Percentiles rank a stretch among this genome's conserved stretches.
Conservation (phyloP, 1,140 invertebrate genomes). For the Camponotus pennsylvanicus region DNA sequence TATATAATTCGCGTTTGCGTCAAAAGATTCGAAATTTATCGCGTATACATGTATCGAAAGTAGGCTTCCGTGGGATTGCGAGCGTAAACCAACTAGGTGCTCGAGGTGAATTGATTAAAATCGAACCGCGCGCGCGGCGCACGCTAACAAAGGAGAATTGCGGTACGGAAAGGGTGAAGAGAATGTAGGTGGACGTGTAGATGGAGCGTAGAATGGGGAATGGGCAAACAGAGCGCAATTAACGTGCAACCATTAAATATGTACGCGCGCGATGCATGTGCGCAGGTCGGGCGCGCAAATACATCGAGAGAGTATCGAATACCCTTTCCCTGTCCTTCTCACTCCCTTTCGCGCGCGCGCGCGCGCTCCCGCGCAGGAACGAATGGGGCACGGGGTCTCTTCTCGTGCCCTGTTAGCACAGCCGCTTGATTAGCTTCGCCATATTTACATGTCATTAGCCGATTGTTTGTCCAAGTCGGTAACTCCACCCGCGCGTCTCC, state of each 20-base stretch:
- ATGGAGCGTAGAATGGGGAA: constrained; percentile 73
- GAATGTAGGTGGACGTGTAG: constrained; percentile 64
- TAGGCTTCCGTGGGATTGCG: constrained; percentile 71
- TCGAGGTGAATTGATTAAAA: constrained; percentile 83
- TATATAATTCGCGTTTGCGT: not conserved
- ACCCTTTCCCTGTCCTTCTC: constrained; percentile 70
- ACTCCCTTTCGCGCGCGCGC: not conserved
- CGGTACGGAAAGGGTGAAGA: constrained; percentile 71
- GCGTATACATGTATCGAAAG: constrained; percentile 24
- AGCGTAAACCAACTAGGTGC: constrained; percentile 75
- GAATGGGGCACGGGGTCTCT: constrained; percentile 77
- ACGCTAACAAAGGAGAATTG: constrained; percentile 74
- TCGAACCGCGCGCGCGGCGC: constrained; percentile 76
- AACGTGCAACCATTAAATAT: constrained; percentile 84
- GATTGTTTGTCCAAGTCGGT: constrained; percentile 83
- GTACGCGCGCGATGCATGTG: constrained; percentile 78
- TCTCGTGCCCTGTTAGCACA: constrained; percentile 81
- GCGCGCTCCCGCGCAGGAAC: constrained; percentile 13
- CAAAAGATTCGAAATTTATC: not conserved
- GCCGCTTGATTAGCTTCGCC: constrained; percentile 85
- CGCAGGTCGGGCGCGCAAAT: constrained; percentile 71
- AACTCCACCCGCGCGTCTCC: constrained; percentile 70
- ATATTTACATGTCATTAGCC: constrained; percentile 86
- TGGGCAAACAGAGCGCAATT: constrained; percentile 84
- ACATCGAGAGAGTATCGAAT: constrained; percentile 80